These are phyloP conservation scores for Ataeniobius toweri DNA, from an alignment of 2,797 vertebrate species.

Conservation along the genomic window DNA sequence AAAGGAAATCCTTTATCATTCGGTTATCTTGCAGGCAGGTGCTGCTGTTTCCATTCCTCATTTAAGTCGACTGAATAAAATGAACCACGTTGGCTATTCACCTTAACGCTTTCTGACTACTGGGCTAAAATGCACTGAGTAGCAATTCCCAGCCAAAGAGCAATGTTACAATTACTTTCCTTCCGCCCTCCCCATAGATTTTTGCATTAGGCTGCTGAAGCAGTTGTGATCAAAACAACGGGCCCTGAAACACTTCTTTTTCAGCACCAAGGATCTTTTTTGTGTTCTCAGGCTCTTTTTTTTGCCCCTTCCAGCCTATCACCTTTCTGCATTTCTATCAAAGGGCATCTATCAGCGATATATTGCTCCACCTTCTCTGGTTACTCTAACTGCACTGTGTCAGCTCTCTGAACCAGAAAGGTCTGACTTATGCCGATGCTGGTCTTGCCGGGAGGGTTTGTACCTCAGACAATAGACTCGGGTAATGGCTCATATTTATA, in stretches of 20 bases:
- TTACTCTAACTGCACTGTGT: slow-evolving; percentile 70
- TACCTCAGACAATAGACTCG: background rate
- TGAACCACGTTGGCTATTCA: slow-evolving; percentile 50
- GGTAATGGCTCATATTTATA: slow-evolving; percentile 9
- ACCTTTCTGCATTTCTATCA: slow-evolving; percentile 69
- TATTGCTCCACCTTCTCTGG: slow-evolving; percentile 74
- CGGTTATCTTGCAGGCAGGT: slow-evolving; percentile 17
- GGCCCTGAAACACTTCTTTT: slow-evolving; percentile 61
- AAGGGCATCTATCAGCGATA: slow-evolving; percentile 81
- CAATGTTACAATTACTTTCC: slow-evolving; percentile 72
- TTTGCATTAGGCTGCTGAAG: slow-evolving; percentile 71
- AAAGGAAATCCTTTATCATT: slow-evolving; percentile 21
- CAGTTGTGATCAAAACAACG: slow-evolving; percentile 53
- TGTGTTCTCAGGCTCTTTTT: slow-evolving; percentile 68
- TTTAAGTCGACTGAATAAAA: slow-evolving; percentile 40
- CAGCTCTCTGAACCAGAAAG: slow-evolving; percentile 51
- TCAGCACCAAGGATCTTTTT: slow-evolving; percentile 68
- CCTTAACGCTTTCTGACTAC: slow-evolving; percentile 59
- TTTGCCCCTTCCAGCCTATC: slow-evolving; percentile 57
- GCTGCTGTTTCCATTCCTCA: slow-evolving; percentile 55
- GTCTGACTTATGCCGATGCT: slow-evolving; percentile 19
- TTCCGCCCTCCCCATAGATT: slow-evolving; percentile 52
- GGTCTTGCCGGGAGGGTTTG: slow-evolving; percentile 8
- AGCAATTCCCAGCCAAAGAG: slow-evolving; percentile 65
- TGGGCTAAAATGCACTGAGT: slow-evolving; percentile 56